Evolutionary conservation across 2,113 vertebrate genomes (phyloP).

Genomic region (Corythoichthys intestinalis): DNA sequence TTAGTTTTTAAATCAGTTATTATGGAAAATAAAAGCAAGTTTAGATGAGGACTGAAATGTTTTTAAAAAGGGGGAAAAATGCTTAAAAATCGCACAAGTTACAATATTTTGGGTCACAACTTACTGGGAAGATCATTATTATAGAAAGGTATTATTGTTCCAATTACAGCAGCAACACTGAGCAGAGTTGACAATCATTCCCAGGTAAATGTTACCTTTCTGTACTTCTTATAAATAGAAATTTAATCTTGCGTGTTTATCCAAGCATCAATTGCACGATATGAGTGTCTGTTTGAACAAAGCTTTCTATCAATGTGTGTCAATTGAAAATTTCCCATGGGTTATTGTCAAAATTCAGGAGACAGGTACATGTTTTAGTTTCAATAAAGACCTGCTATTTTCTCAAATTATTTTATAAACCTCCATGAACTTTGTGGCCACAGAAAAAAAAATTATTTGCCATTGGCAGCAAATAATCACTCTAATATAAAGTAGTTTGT

Average conservation of each 20-base stretch:
- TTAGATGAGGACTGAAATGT: constrained; percentile 5
- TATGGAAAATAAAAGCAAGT: constrained; percentile 4
- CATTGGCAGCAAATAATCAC: no score
- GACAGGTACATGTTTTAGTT: constrained; percentile 49
- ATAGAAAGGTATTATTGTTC: constrained; percentile 44
- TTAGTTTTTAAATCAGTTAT: constrained; percentile 8
- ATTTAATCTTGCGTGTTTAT: constrained; percentile 81
- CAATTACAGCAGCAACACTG: constrained; percentile 41
- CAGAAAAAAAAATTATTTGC: no score
- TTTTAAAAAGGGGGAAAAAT: neutral
- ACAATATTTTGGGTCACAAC: neutral
- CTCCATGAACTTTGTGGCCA: neutral
- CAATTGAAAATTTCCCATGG: constrained; percentile 49
- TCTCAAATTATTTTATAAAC: constrained; percentile 23
- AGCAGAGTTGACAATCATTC: constrained; percentile 55
- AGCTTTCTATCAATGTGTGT: constrained; percentile 65
- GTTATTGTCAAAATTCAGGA: constrained; percentile 65
- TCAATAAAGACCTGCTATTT: constrained; percentile 42
- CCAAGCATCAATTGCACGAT: constrained; percentile 74
- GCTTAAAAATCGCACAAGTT: neutral
- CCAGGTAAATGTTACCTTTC: constrained; percentile 67
- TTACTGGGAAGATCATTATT: constrained; percentile 50
- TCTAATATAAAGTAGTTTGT: no score
- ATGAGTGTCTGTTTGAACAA: constrained; percentile 74
- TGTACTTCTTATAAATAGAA: constrained; percentile 77